A percentile compares a stretch with the other conserved stretches of the same genome.
These are phyloP conservation scores for Xiphophorus birchmanni DNA, from an alignment of 2,797 vertebrate genomes.

Conservation along the genomic window DNA sequence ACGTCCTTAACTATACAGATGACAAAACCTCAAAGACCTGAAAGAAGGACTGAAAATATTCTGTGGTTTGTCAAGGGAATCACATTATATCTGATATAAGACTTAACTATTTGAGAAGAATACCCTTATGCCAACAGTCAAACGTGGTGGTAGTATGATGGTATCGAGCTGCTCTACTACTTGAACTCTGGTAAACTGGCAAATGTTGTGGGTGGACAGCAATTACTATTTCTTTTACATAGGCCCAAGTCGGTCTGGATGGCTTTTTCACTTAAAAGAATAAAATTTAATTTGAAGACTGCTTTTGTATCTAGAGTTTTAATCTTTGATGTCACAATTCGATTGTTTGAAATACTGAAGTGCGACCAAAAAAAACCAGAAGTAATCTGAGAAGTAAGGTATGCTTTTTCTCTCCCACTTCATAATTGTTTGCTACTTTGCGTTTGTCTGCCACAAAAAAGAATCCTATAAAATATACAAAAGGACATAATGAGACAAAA, in stretches of 20 bases:
- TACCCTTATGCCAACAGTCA: background rate
- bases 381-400: background rate
- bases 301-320: background rate
- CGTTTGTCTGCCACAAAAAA: background rate
- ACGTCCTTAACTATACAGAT: background rate
- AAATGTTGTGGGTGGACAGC: background rate
- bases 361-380: background rate
- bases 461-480: background rate
- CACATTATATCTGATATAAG: background rate
- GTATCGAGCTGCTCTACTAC: background rate
- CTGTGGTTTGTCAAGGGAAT: background rate
- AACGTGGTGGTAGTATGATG: background rate
- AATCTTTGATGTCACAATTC: background rate
- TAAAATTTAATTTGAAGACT: background rate
- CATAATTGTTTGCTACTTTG: background rate
- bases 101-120: background rate
- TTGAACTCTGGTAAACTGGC: background rate
- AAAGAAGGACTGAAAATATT: background rate
- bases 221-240: background rate
- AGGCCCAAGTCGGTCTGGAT: background rate
- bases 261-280: background rate
- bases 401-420: background rate
- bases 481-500: background rate
- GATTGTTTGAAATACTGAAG: background rate
- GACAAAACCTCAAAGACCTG: background rate